phyloP scores from a whole-genome alignment of 1,140 invertebrate species.

The Lamellibrachia luymesi region DNA sequence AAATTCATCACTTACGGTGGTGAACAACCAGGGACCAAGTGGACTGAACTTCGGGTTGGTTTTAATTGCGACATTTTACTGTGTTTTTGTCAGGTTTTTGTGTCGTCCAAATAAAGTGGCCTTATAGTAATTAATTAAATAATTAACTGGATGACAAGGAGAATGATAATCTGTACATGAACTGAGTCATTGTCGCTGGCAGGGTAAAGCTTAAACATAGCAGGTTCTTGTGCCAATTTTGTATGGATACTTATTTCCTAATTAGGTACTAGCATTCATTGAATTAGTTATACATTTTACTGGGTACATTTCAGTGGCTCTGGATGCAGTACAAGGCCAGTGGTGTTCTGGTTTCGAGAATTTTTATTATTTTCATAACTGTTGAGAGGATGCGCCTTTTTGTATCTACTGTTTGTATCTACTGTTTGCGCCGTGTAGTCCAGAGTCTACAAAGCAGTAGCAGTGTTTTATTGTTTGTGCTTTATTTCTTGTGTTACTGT shows the following conservation, averaged over 20 bases:
- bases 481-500: background rate
- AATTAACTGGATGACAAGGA: background rate
- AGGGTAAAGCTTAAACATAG: constrained; percentile 5
- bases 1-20: background rate
- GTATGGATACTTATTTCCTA: background rate
- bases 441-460: background rate
- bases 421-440: too few species aligned
- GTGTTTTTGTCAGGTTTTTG: background rate
- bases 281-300: too few species aligned
- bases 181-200: background rate
- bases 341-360: background rate
- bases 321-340: too few species aligned
- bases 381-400: background rate
- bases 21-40: background rate
- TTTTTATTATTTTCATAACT: background rate
- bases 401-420: background rate
- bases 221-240: background rate
- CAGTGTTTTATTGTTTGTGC: background rate
- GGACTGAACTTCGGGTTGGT: background rate
- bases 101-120: background rate
- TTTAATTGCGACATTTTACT: background rate
- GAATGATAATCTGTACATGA: background rate
- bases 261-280: background rate
- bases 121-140: background rate
- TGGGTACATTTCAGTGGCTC: too few species aligned